Evolutionary conservation across 2,888 invertebrate species (phyloP).

Genomic region (Dysmachus trigonus): DNA sequence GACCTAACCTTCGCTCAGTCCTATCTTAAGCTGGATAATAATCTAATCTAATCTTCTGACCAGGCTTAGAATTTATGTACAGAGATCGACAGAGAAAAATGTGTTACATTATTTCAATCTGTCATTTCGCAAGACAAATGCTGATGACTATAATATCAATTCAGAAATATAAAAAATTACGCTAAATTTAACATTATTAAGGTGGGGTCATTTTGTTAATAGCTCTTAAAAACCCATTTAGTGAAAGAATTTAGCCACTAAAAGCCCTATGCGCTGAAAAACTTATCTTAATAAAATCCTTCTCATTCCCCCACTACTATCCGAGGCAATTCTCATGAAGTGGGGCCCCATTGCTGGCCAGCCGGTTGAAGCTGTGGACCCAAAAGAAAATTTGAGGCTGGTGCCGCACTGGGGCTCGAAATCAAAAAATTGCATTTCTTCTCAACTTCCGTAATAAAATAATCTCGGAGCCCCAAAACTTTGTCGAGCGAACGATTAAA

Average conservation of each 20-base stretch:
- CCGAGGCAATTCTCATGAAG: not conserved
- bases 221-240: not conserved
- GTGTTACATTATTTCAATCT: too few species aligned
- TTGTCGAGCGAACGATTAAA: conserved; percentile 25
- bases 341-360: not conserved
- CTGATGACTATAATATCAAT: too few species aligned
- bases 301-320: not conserved
- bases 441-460: conserved; percentile 31
- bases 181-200: not conserved
- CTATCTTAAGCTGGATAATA: too few species aligned
- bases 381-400: not conserved
- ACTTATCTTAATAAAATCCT: not conserved
- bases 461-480: conserved; percentile 24
- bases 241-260: not conserved
- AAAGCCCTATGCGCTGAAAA: not conserved
- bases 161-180: not conserved
- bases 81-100: too few species aligned
- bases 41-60: too few species aligned
- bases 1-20: too few species aligned
- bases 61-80: too few species aligned
- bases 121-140: too few species aligned
- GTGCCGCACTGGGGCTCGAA: not conserved
- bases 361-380: not conserved
- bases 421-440: conserved; percentile 28
- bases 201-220: not conserved